phyloP scores from a whole-genome alignment of 2,797 vertebrate genomes.

The Spizella passerina region DNA sequence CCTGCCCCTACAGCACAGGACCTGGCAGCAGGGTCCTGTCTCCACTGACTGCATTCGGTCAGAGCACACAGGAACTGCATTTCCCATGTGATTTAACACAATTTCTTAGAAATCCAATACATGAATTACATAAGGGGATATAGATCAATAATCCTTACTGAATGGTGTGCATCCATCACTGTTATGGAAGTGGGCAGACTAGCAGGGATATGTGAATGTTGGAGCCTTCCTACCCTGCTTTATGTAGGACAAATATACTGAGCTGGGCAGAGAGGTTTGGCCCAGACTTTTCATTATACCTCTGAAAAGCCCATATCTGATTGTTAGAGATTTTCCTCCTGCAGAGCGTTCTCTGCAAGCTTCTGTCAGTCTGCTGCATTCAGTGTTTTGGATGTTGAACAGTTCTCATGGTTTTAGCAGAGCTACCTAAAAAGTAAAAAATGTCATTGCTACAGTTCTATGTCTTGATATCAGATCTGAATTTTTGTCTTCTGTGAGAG shows the following conservation, averaged over 20 bases:
- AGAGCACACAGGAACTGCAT: background rate
- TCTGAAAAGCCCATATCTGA: background rate
- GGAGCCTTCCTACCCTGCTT: background rate
- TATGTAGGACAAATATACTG: background rate
- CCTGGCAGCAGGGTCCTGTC: background rate
- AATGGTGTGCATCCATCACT: background rate
- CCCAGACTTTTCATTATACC: background rate
- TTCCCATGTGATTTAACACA: background rate
- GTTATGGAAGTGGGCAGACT: background rate
- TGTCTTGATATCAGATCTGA: background rate
- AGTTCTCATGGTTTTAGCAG: background rate
- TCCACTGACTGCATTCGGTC: background rate
- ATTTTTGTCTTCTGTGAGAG: background rate
- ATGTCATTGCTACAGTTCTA: fast-evolving
- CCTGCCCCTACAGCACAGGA: background rate
- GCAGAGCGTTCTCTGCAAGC: background rate
- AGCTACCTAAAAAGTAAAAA: background rate
- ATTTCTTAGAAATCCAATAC: conserved; percentile 3
- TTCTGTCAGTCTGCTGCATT: background rate
- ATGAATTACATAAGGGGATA: background rate
- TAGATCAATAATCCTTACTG: conserved; percentile 3
- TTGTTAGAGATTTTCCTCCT: background rate
- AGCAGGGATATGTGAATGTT: background rate
- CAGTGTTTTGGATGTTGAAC: background rate
- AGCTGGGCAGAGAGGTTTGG: background rate